Evolutionary conservation across 37 sponge, comb jelly and placozoan genomes (phyloP).

Genomic region (Axinella damicornis): DNA sequence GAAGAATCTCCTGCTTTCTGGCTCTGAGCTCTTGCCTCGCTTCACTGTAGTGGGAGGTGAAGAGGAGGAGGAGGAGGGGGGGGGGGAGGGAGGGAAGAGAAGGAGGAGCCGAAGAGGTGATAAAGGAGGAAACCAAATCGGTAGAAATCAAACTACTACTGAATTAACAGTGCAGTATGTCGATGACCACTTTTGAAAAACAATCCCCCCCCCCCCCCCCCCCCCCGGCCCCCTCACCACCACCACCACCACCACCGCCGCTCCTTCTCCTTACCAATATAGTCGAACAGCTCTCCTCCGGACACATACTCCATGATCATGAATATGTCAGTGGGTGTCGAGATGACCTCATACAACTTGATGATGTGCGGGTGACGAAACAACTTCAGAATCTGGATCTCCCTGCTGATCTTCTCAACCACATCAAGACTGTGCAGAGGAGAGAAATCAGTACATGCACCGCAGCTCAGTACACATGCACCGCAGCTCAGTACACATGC

Average conservation of each 20-base stretch:
- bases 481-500: too few relatives aligned
- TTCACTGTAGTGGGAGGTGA: slow-evolving; percentile 49
- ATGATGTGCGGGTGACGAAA: slow-evolving; percentile 98
- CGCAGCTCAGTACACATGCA: too few relatives aligned
- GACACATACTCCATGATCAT: slow-evolving; percentile 98
- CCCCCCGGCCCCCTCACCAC: neutral
- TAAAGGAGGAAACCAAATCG: neutral
- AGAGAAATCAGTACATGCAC: too few relatives aligned
- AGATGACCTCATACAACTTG: slow-evolving; percentile 97
- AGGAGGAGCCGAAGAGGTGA: too few relatives aligned
- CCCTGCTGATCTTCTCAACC: slow-evolving; percentile 70
- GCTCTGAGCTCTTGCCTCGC: slow-evolving; percentile 82
- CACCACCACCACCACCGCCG: neutral
- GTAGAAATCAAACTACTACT: neutral
- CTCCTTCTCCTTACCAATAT: slow-evolving; percentile 69
- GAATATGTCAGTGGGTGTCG: slow-evolving; percentile 96
- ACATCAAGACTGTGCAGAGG: slow-evolving; percentile 36
- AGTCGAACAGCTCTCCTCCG: slow-evolving; percentile 97
- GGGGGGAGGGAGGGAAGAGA: too few relatives aligned
- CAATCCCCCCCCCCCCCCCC: neutral
- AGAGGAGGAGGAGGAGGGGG: neutral
- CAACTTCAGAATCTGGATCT: slow-evolving; percentile 92
- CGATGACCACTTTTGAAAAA: neutral
- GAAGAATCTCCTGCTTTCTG: slow-evolving; percentile 84
- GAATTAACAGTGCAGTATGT: neutral